Evolutionary conservation across 1,140 invertebrate genomes (phyloP).

Genomic region (Drosophila equinoxialis): DNA sequence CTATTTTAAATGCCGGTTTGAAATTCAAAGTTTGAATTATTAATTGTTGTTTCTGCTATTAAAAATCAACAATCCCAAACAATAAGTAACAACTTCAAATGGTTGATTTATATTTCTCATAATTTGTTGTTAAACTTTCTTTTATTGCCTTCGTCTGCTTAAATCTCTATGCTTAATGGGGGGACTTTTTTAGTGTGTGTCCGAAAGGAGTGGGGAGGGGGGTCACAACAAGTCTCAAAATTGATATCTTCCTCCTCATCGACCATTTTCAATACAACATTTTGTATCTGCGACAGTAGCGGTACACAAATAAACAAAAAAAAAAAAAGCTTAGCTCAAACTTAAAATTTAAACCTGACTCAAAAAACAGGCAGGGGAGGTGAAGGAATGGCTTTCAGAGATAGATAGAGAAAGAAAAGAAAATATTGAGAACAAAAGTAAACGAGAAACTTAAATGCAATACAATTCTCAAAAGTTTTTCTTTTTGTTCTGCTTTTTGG

Average conservation of each 20-base stretch:
- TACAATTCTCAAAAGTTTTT: not conserved
- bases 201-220: not conserved
- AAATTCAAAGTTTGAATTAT: not conserved
- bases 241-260: not conserved
- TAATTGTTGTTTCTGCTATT: no score
- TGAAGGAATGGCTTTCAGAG: slow-evolving; percentile 1
- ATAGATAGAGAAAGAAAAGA: not conserved
- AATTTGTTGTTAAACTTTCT: slow-evolving; percentile 7
- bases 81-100: slow-evolving; percentile 3
- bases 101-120: not conserved
- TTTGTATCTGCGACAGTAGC: slow-evolving; percentile 9
- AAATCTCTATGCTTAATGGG: not conserved
- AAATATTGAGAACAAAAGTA: not conserved
- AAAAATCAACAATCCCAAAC: not conserved
- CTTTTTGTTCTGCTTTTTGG: not conserved
- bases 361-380: slow-evolving; percentile 2
- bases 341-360: slow-evolving; percentile 33
- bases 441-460: slow-evolving; percentile 11
- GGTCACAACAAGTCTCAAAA: slow-evolving; percentile 1
- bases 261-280: slow-evolving; percentile 3
- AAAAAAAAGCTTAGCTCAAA: slow-evolving; percentile 70
- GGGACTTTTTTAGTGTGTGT: not conserved
- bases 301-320: not conserved
- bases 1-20: no score
- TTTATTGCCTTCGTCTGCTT: slow-evolving; percentile 12